Evolutionary conservation across 2,113 vertebrate genomes (phyloP), one percentile per base, ranked within the genome.

Genomic region (Echinops telfairi): DNA sequence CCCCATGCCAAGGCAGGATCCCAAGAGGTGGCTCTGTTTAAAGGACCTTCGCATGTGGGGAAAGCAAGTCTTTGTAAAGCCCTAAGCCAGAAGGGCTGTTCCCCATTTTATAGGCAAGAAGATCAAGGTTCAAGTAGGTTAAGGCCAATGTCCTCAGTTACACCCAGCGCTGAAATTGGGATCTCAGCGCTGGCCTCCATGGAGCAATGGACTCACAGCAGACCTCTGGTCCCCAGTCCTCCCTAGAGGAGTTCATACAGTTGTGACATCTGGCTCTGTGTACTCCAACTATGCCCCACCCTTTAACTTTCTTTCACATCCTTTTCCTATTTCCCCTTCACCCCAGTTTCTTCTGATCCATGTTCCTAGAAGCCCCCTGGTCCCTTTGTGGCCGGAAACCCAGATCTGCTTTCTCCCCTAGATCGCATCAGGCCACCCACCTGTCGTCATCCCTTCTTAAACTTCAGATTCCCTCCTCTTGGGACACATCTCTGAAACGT

Each of bases 91-190:
- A 90, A 9, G 36, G 64, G 75, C 53, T 83, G 29, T 22, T 8
- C 36, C 83, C 29, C 15, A 12, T 78, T 91, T 82, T 90, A 71
- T 22, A 92, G 40, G 92, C n/a, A 53, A 81, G 31, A 76, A 90
- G 80, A 68, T 62, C 77, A 66, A 89, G 87, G 33, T 76, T 70
- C 78, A 92, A 83, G 73, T 40, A 77, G n/a, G n/a, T 86, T 60
- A 86, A 88, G 29, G 88, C 83, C 60, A 23, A 62, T 1, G 9
- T 71, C 4, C 1, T 79, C 53, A 86, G 3, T 92, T 38, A 70
- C 38, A 53, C 47, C 47, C 80, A 40, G 17, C 73, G 38, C n/a
- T 79, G 25, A 43, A 58, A 85, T 79, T 47, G 79, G 88, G 88
- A 82, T 53, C 60, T 83, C 71, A n/a, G 25, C 40, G 38, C 47